Percentiles rank a stretch among this genome's conserved stretches.
Conservation (phyloP, 2,113 vertebrate species). For the Hypanus sabinus region DNA sequence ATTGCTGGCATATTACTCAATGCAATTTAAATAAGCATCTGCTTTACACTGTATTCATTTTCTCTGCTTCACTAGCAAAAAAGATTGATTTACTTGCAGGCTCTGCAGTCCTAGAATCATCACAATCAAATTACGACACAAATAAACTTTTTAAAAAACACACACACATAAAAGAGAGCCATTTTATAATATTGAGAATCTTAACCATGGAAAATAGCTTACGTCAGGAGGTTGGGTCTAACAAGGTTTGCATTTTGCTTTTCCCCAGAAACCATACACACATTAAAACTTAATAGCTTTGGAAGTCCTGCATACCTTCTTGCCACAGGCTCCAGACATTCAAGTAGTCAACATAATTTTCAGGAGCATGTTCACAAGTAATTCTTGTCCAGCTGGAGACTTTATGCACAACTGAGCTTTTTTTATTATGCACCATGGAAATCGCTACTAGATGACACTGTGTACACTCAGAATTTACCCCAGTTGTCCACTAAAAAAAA, state of each 20-base stretch:
- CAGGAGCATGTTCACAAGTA: constrained; percentile 16
- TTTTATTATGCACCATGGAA: constrained; percentile 24
- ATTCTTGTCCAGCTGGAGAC: constrained; percentile 11
- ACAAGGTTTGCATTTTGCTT: constrained; percentile 23
- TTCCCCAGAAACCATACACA: neutral
- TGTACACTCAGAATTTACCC: neutral
- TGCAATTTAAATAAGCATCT: neutral
- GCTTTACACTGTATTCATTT: neutral
- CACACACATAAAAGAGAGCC: neutral
- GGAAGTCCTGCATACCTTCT: constrained; percentile 18
- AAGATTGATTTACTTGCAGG: neutral
- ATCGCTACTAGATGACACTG: no score
- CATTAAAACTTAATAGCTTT: constrained; percentile 35
- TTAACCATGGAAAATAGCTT: constrained; percentile 13
- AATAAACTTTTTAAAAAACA: neutral
- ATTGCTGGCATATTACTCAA: neutral
- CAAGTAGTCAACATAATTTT: constrained; percentile 22
- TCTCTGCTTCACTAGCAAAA: neutral
- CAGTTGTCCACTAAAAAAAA: neutral
- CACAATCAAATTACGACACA: neutral
- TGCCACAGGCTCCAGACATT: constrained; percentile 33
- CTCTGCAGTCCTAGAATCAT: neutral
- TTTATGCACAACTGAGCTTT: neutral
- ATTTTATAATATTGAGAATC: neutral
- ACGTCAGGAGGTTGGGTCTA: constrained; percentile 14